Conservation (phyloP, 2,888 invertebrate genomes). For the Harpalus rufipes region DNA sequence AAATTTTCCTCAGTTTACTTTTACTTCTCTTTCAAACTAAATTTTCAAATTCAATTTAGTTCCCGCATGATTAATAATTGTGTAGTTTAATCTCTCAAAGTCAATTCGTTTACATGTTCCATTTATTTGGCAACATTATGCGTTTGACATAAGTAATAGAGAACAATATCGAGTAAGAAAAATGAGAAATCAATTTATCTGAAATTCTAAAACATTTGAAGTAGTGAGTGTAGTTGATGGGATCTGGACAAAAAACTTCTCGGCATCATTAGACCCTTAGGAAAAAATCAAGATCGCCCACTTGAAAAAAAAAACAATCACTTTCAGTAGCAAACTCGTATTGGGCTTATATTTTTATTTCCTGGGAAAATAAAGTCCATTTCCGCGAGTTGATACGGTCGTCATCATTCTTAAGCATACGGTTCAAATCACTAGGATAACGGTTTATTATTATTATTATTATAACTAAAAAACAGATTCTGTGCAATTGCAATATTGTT, state of each 20-base stretch:
- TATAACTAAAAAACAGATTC: too few relatives aligned
- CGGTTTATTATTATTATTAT: too few relatives aligned
- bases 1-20: background rate
- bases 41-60: background rate
- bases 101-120: constrained; percentile 36
- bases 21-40: background rate
- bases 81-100: constrained; percentile 6
- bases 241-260: constrained; percentile 17
- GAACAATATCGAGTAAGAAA: constrained; percentile 60
- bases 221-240: constrained; percentile 59
- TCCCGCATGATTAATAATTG: background rate
- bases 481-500: too few relatives aligned
- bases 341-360: constrained; percentile 11
- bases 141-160: constrained; percentile 40
- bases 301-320: constrained; percentile 47
- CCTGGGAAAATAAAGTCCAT: background rate
- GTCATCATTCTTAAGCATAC: too few relatives aligned
- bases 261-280: constrained; percentile 30
- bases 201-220: constrained; percentile 57
- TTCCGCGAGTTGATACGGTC: too few relatives aligned
- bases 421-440: background rate
- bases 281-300: constrained; percentile 35
- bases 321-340: constrained; percentile 3
- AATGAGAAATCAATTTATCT: constrained; percentile 60
- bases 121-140: constrained; percentile 29